These are phyloP conservation scores for Halichondria panicea DNA, from an alignment of 37 sponge, comb jelly and placozoan genomes.

Conservation along the genomic window DNA sequence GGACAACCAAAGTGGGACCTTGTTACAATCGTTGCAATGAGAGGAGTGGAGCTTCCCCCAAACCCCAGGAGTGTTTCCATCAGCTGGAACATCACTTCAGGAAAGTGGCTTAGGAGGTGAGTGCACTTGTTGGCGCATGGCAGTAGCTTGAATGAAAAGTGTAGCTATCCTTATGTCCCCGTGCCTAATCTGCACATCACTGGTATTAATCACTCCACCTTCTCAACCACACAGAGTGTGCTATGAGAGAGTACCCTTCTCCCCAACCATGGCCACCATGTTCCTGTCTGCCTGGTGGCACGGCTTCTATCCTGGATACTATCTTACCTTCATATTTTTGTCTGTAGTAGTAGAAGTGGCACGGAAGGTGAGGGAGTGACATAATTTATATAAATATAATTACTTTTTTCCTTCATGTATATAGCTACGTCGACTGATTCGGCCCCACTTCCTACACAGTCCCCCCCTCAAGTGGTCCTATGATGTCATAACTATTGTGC, in stretches of 20 bases:
- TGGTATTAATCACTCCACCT: not conserved
- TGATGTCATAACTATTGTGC: conserved; percentile 59
- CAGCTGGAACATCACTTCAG: not conserved
- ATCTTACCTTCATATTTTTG: conserved; percentile 61
- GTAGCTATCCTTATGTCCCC: not conserved
- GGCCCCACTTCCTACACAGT: conserved; percentile 55
- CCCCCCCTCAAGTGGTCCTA: conserved; percentile 30
- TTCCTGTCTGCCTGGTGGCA: conserved; percentile 87
- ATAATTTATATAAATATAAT: not conserved
- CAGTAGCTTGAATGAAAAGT: not conserved
- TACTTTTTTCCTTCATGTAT: not conserved
- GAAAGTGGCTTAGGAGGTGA: conserved; percentile 1
- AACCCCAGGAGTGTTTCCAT: not conserved
- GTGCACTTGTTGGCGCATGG: not conserved
- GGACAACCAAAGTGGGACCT: conserved; percentile 9
- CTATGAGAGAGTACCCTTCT: conserved; percentile 1
- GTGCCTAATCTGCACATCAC: too few relatives aligned
- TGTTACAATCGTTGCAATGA: not conserved
- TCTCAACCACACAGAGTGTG: conserved; percentile 32
- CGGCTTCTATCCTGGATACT: conserved; percentile 91
- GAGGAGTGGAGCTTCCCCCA: not conserved
- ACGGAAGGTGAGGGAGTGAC: conserved; percentile 54
- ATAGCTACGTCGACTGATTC: conserved; percentile 58
- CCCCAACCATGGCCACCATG: conserved; percentile 55
- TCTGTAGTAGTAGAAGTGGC: conserved; percentile 45